Evolutionary conservation across 2,113 vertebrate species (phyloP), one percentile per base, ranked within the genome.

Genomic region (Ophiodon elongatus): DNA sequence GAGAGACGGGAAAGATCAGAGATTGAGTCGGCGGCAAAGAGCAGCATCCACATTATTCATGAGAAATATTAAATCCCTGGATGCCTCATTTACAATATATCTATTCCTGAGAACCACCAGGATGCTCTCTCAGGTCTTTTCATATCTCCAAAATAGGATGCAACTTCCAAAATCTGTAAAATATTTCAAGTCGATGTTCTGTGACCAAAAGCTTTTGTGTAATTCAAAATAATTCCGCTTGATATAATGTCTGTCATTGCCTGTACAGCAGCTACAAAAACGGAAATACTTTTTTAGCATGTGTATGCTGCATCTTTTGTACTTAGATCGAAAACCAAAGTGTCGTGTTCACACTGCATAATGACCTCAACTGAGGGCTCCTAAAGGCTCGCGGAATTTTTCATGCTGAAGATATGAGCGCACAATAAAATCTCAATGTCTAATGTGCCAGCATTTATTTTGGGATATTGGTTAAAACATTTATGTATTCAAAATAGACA

Each of bases 11-110:
- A 65, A n/a, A 54, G 23, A 59, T 63, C 59, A 76, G 37, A 1
- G 11, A 43, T 1, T 35, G 63, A 68, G 75, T 66, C 33, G 79
- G 52, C 73, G 47, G 45, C 56, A 65, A 35, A 35, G 39, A 62
- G 59, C 80, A 78, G 69, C 74, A 39, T 6, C n/a, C 31, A 70
- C n/a, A 45, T 76, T 64, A 68, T 60, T 85, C 27, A 74, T 74
- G 8, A 67, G 19, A 11, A 13, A 60, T 37, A 81, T 52, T 47
- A 78, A 84, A 84, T 68, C 84, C 87, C 69, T 63, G 69, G 80
- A 86, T 0, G 4, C 70, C 84, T 84, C 57, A 82, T 86, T 89
- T 86, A 76, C 39, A 23, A 21, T 21, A 70, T 37, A 69, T 80
- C 23, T 79, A 35, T 71, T 77, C 27, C 59, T 57, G 82, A 66